These are phyloP conservation scores for Epizoanthus scotinus DNA, from an alignment of 92 coral and sea anemone species.

Conservation along the genomic window DNA sequence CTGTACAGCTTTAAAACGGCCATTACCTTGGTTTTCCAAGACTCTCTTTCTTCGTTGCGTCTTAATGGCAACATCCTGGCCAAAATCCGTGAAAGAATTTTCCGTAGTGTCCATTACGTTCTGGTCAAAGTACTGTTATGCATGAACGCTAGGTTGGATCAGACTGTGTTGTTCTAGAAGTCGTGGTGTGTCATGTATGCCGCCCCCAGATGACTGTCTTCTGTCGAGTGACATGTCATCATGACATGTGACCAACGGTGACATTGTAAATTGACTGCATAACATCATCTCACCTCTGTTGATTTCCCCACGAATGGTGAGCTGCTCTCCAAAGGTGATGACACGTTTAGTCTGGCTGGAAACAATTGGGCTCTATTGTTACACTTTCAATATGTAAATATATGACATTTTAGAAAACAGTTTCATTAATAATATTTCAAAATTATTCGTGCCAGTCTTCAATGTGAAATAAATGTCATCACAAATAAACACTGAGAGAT, in stretches of 20 bases:
- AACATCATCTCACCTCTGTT: slow-evolving; percentile 14
- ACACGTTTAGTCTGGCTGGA: not conserved
- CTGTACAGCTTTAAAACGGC: not conserved
- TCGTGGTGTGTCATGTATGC: slow-evolving; percentile 33
- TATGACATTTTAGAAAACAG: too few relatives aligned
- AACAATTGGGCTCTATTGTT: too few relatives aligned
- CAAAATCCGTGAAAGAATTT: slow-evolving; percentile 6
- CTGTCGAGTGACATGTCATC: slow-evolving; percentile 16
- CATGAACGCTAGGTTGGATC: not conserved
- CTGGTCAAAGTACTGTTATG: slow-evolving; percentile 30
- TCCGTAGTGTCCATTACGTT: slow-evolving; percentile 29
- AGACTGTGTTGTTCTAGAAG: slow-evolving; percentile 13
- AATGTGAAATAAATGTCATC: too few relatives aligned
- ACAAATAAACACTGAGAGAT: too few relatives aligned
- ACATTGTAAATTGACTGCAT: slow-evolving; percentile 26
- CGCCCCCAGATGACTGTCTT: slow-evolving; percentile 23
- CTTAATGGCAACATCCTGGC: not conserved
- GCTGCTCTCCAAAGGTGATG: not conserved
- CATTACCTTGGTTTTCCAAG: slow-evolving; percentile 39
- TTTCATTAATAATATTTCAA: too few relatives aligned
- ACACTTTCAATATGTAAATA: too few relatives aligned
- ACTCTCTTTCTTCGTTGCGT: slow-evolving; percentile 25
- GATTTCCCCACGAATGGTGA: not conserved
- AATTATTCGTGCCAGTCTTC: too few relatives aligned
- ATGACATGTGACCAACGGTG: slow-evolving; percentile 15